Base-by-base conservation (phyloP, 2,888 invertebrate species). In the Diplolepis rosae region DNA sequence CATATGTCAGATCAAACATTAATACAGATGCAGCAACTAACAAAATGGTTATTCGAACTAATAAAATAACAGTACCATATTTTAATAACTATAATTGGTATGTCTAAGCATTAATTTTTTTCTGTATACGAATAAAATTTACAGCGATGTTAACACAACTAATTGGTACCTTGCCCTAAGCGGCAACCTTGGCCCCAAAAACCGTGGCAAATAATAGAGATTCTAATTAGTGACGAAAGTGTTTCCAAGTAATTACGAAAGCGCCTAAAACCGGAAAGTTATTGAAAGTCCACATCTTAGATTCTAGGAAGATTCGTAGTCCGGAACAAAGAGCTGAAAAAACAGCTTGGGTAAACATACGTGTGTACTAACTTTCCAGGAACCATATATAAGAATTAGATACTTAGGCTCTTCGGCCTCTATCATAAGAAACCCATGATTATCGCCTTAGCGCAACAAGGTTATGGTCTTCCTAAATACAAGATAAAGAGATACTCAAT, bases 161-260 rank as follows among this genome's bases (percentile, higher is more conserved):
- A n/a, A n/a, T n/a, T n/a, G n/a, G n/a, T n/a, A n/a, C n/a, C n/a
- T n/a, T n/a, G n/a, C n/a, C n/a, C n/a, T n/a, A n/a, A n/a, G n/a
- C n/a, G n/a, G 18, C 2, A 35, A 6, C 61, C 24, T 61, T 39
- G 39, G 61, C 39, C 39, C 11, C 2, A 32, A 56, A 56, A 24
- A 39, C 28, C 28, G 61, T 27, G 9, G 22, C 24, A 61, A 61
- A 61, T 61, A 61, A 35, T 61, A 61, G 56, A 24, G 39, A 39
- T 35, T n/a, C 39, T 42, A 61, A 39, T 61, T 61, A 61, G 61
- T 61, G 24, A 7, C 24, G 39, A 39, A 61, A 61, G 61, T 61
- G 39, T 61, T 61, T 61, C 61, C 61, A 42, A 39, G 39, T 61
- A 61, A 61, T 61, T 61, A 61, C 61, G 61, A 61, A 61, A 61